Percentiles rank a stretch among this genome's conserved stretches.
These are phyloP conservation scores for Drosophila suzukii DNA, from an alignment of 1,140 invertebrate species.

Conservation along the genomic window DNA sequence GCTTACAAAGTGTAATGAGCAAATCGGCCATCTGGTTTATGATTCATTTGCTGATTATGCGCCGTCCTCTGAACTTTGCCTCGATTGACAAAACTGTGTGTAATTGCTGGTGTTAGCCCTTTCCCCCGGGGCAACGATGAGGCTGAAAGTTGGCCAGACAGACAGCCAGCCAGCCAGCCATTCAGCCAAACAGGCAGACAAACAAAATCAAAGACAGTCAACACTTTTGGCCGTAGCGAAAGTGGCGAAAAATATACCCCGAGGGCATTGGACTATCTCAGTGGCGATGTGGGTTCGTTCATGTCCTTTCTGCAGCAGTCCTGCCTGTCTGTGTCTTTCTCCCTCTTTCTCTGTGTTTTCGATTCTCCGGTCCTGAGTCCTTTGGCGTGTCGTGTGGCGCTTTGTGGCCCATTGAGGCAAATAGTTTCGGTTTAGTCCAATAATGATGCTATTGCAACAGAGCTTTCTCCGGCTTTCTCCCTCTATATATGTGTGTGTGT, in stretches of 20 bases:
- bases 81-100: slow-evolving; percentile 43
- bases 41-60: slow-evolving; percentile 44
- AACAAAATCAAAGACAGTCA: slow-evolving; percentile 81
- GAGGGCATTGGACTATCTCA: slow-evolving; percentile 68
- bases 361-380: slow-evolving; percentile 15
- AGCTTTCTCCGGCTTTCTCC: slow-evolving; percentile 17
- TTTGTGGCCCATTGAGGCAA: slow-evolving; percentile 76
- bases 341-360: slow-evolving; percentile 6
- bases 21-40: slow-evolving; percentile 17
- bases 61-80: slow-evolving; percentile 11
- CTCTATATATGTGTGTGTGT: slow-evolving; percentile 7
- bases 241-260: slow-evolving; percentile 76
- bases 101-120: slow-evolving; percentile 42
- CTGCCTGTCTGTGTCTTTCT: slow-evolving; percentile 7
- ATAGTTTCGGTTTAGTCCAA: slow-evolving; percentile 80
- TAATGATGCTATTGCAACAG: slow-evolving; percentile 76
- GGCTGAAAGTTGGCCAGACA: slow-evolving; percentile 3
- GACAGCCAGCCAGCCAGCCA: not conserved
- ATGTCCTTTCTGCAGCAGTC: slow-evolving; percentile 5
- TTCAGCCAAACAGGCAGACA: slow-evolving; percentile 46
- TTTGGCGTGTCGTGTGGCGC: slow-evolving; percentile 61
- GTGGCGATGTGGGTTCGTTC: slow-evolving; percentile 23
- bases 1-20: slow-evolving; percentile 1
- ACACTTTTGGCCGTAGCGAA: slow-evolving; percentile 67
- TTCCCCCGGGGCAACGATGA: not conserved